phyloP scores from a whole-genome alignment of 2,888 invertebrate genomes.

The Pseudanteris insignis region DNA sequence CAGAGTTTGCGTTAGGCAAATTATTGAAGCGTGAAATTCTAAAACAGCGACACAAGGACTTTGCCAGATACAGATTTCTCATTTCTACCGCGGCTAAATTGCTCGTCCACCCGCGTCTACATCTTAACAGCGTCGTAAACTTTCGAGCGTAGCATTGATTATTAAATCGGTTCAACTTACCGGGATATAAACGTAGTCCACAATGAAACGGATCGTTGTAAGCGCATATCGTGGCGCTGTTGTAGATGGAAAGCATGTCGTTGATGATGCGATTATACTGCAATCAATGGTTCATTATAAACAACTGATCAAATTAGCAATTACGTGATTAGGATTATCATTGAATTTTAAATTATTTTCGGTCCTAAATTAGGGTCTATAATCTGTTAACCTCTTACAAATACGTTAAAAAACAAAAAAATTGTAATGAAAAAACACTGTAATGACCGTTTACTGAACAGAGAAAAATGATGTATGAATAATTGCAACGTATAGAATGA shows the following conservation, averaged over 20 bases:
- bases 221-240: constrained; percentile 84
- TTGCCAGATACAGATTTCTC: no score
- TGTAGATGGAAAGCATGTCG: constrained; percentile 88
- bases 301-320: background rate
- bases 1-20: no score
- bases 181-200: constrained; percentile 82
- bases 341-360: background rate
- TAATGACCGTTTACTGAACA: no score
- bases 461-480: no score
- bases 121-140: constrained; percentile 28
- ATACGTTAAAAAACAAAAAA: no score
- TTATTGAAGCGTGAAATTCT: constrained; percentile 10
- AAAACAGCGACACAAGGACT: constrained; percentile 12
- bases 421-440: no score
- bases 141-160: constrained; percentile 31
- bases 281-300: constrained; percentile 51
- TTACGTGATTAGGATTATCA: no score
- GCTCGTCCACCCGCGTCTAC: constrained; percentile 23
- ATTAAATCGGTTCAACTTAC: constrained; percentile 65
- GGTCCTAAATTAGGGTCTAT: no score
- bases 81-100: constrained; percentile 18
- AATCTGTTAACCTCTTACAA: no score
- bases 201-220: constrained; percentile 86
- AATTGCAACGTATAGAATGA: no score
- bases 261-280: constrained; percentile 89